Evolutionary conservation across 2,888 invertebrate genomes (phyloP), one percentile per base, ranked within the genome.

Genomic region (Drosophila meridionalis): DNA sequence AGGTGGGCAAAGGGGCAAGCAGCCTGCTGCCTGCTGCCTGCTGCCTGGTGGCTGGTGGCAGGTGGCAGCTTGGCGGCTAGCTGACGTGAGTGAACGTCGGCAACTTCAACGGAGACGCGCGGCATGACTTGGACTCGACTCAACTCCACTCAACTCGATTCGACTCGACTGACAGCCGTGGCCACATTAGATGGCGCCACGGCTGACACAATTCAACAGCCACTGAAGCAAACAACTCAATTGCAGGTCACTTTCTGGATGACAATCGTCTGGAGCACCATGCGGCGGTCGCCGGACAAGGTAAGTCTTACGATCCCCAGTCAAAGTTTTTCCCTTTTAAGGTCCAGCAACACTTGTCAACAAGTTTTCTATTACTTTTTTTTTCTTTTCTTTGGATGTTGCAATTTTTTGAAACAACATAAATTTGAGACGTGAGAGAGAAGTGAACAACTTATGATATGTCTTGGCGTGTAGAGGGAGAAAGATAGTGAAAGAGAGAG

Each of bases 181-280:
- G 82, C 88, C 76, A 73, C 90, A 77, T 90, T 87, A 89, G 88
- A 82, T 79, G 89, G 89, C 91, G 89, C 91, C 89, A 90, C 59
- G 60, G 76, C 71, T 79, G 77, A 78, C 82, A 78, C 77, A 80
- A 86, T 77, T 77, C 90, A 78, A 53, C 69, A 67, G 42, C 64
- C 58, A 86, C 75, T 73, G 65, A 73, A 80, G 70, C 69, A 80
- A 90, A 90, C 87, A 90, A 82, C 87, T 87, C 90, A 87, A 87
- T 87, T 88, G 81, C 87, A 93, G 93, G 93, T 82, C 93, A 93
- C 83, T 91, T 93, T 80, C 89, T 93, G 69, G 93, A 93, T 78
- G 93, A 93, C 84, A 93, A 92, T 78, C 92, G 93, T 56, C 84
- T 93, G 81, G 93, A 93, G 76, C 93, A 93, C 89, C 93, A 93